These are phyloP conservation scores for Epicauta chinensis DNA, from an alignment of 1,140 invertebrate species.

Conservation along the genomic window DNA sequence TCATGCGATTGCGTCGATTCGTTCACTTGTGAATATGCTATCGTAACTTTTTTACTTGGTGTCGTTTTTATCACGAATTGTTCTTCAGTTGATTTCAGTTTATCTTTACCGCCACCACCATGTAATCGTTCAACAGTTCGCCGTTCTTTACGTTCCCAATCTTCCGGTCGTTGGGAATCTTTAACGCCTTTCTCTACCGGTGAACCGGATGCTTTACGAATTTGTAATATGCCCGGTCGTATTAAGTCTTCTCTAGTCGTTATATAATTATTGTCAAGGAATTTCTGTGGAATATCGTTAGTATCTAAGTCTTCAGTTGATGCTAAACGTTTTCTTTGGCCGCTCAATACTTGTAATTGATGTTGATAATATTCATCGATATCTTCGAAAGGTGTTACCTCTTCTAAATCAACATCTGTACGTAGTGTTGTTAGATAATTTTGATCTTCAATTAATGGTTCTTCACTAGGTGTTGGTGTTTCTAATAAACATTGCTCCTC, in stretches of 20 bases:
- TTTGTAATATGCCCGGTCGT: conserved; percentile 30
- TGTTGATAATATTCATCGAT: conserved; percentile 38
- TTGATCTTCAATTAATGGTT: conserved; percentile 7
- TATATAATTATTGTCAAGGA: not conserved
- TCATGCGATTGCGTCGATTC: conserved; percentile 1
- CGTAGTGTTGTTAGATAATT: conserved; percentile 1
- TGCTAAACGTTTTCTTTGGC: conserved; percentile 37
- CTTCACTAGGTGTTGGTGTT: conserved; percentile 39
- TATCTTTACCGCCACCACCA: conserved; percentile 44
- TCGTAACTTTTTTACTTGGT: conserved; percentile 24
- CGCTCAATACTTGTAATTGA: conserved; percentile 33
- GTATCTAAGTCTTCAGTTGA: conserved; percentile 41
- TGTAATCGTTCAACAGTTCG: conserved; percentile 42
- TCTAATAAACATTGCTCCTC: conserved; percentile 44
- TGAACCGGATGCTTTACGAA: conserved; percentile 23
- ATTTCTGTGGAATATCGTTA: not conserved
- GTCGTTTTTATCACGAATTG: conserved; percentile 26
- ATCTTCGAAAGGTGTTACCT: conserved; percentile 37
- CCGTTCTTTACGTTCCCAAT: conserved; percentile 41
- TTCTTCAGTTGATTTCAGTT: conserved; percentile 22
- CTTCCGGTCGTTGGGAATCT: conserved; percentile 44
- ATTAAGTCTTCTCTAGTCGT: not conserved
- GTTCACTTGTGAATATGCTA: conserved; percentile 14
- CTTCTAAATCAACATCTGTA: conserved; percentile 29
- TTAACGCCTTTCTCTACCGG: conserved; percentile 46